Evolutionary conservation across 2,888 invertebrate genomes (phyloP).

Genomic region (Xylota segnis): DNA sequence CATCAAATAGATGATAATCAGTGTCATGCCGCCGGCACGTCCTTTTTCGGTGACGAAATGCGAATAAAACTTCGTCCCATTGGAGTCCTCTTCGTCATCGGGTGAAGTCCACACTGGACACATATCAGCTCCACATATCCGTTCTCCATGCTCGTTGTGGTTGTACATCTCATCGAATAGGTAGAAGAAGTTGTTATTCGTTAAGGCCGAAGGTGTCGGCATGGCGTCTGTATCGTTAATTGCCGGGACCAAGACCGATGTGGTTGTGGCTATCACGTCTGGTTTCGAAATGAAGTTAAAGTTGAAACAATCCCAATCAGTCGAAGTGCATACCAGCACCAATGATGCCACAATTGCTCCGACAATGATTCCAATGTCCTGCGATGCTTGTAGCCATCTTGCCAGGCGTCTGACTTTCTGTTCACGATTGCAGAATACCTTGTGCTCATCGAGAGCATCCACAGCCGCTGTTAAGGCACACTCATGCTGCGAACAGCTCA

Average conservation of each 20-base stretch:
- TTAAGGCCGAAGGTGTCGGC: slow-evolving; percentile 44
- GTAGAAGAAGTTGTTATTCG: slow-evolving; percentile 59
- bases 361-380: slow-evolving; percentile 86
- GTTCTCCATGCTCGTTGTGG: slow-evolving; percentile 85
- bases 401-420: slow-evolving; percentile 85
- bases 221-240: slow-evolving; percentile 15
- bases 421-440: slow-evolving; percentile 83
- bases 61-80: slow-evolving; percentile 79
- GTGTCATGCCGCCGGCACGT: slow-evolving; percentile 80
- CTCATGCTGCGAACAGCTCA: slow-evolving; percentile 84
- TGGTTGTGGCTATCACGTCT: slow-evolving; percentile 21
- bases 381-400: slow-evolving; percentile 86
- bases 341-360: slow-evolving; percentile 86
- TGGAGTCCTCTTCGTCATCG: slow-evolving; percentile 63
- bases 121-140: slow-evolving; percentile 87
- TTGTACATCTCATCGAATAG: slow-evolving; percentile 85
- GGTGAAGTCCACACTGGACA: slow-evolving; percentile 84
- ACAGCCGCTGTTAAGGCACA: slow-evolving; percentile 78
- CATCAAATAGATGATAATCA: slow-evolving; percentile 83
- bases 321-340: slow-evolving; percentile 83
- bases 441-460: slow-evolving; percentile 83
- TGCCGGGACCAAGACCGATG: background rate
- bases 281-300: slow-evolving; percentile 49
- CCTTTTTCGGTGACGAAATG: slow-evolving; percentile 81
- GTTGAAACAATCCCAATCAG: slow-evolving; percentile 81